A percentile compares a stretch with the other conserved stretches of the same genome.
Conservation (phyloP, 2,113 vertebrate species). For the Hemiscyllium ocellatum region DNA sequence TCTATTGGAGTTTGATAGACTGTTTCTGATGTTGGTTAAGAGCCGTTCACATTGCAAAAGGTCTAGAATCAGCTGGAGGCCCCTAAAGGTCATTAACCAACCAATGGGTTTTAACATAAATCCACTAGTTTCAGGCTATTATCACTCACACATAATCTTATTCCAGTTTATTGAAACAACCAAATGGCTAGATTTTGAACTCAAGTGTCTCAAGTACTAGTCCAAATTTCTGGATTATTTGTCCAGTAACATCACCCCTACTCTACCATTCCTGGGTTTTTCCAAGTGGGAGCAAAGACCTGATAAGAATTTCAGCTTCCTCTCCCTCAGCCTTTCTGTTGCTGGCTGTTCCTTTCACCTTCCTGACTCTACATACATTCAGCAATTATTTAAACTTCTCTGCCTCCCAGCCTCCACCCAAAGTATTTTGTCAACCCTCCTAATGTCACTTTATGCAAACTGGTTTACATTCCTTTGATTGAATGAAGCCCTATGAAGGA, state of each 20-base stretch:
- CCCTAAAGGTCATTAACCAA: background rate
- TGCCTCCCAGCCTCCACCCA: background rate
- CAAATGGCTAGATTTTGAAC: background rate
- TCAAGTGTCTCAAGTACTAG: background rate
- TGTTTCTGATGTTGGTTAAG: background rate
- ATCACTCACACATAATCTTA: background rate
- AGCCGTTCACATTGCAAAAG: background rate
- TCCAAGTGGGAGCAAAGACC: background rate
- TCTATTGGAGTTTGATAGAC: background rate
- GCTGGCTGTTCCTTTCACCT: background rate
- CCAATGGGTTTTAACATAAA: background rate
- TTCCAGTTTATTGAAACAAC: background rate
- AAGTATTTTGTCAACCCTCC: background rate
- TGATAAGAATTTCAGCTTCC: background rate
- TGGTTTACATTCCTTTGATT: background rate
- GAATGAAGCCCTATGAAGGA: background rate
- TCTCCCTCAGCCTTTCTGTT: background rate
- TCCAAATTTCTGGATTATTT: background rate
- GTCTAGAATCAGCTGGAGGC: background rate
- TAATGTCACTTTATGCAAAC: background rate
- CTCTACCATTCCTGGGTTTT: background rate
- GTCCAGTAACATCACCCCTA: background rate
- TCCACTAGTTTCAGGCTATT: background rate
- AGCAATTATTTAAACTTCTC: background rate
- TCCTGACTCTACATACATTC: background rate